These are phyloP conservation scores for Cryptus armator DNA, from an alignment of 2,888 invertebrate species.

Conservation along the genomic window DNA sequence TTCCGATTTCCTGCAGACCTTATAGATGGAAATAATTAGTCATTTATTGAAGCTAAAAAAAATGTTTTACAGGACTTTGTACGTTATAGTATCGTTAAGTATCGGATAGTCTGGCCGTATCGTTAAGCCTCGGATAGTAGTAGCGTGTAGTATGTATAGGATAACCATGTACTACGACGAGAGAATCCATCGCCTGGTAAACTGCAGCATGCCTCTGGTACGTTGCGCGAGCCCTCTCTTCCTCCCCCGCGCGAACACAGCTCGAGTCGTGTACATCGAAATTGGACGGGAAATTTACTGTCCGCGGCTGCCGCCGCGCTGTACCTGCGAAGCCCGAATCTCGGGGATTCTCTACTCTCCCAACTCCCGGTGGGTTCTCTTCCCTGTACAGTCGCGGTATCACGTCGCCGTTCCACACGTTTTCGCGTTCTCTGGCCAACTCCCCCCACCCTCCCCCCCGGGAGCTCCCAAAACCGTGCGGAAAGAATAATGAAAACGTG, in stretches of 20 bases:
- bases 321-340: slow-evolving; percentile 58
- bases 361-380: slow-evolving; percentile 44
- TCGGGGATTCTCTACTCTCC: slow-evolving; percentile 62
- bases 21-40: too few relatives aligned
- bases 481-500: slow-evolving; percentile 53
- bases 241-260: slow-evolving; percentile 68
- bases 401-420: slow-evolving; percentile 61
- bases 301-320: slow-evolving; percentile 71
- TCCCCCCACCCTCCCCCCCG: slow-evolving; percentile 19
- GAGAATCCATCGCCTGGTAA: slow-evolving; percentile 66
- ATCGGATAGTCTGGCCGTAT: slow-evolving; percentile 16
- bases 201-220: slow-evolving; percentile 64
- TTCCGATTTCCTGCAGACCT: too few relatives aligned
- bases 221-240: slow-evolving; percentile 43
- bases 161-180: slow-evolving; percentile 43
- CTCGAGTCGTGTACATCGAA: slow-evolving; percentile 81
- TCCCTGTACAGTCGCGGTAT: slow-evolving; percentile 54
- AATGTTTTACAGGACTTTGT: neutral
- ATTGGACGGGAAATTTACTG: slow-evolving; percentile 84
- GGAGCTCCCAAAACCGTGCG: slow-evolving; percentile 40
- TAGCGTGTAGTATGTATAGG: slow-evolving; percentile 43
- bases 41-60: too few relatives aligned
- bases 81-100: slow-evolving; percentile 2
- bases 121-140: slow-evolving; percentile 27
- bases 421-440: slow-evolving; percentile 58